These are phyloP conservation scores for Pseudomyrmex gracilis DNA, from an alignment of 1,140 invertebrate genomes.

Conservation along the genomic window DNA sequence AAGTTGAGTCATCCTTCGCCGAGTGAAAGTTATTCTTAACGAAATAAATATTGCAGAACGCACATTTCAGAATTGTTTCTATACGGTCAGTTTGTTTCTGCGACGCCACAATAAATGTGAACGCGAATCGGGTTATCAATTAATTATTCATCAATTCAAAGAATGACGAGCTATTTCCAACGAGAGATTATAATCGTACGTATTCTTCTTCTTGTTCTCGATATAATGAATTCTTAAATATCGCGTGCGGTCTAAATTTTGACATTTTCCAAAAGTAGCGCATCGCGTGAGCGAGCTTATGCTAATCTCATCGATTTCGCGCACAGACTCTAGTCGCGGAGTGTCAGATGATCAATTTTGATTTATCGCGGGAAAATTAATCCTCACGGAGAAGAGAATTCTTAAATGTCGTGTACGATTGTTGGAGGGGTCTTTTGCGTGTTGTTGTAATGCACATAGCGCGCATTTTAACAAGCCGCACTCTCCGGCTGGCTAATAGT, in stretches of 20 bases:
- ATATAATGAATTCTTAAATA: background rate
- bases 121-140: background rate
- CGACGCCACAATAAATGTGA: too few species aligned
- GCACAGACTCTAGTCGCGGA: too few species aligned
- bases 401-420: too few species aligned
- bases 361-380: too few species aligned
- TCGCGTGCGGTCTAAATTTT: slow-evolving; percentile 8
- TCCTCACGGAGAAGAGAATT: too few species aligned
- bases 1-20: slow-evolving; percentile 31
- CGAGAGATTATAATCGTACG: too few species aligned
- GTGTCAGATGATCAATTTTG: too few species aligned
- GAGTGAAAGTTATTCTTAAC: slow-evolving; percentile 47
- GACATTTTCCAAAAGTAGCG: background rate
- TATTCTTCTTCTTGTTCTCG: background rate
- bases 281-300: slow-evolving; percentile 1
- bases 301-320: too few species aligned
- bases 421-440: too few species aligned
- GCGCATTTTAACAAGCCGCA: too few species aligned
- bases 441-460: background rate
- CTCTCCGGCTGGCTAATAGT: too few species aligned
- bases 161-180: too few species aligned
- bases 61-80: background rate
- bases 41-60: background rate
- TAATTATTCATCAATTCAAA: background rate
- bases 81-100: background rate